phyloP scores from a whole-genome alignment of 2,113 vertebrate species.

The Neomonachus schauinslandi region DNA sequence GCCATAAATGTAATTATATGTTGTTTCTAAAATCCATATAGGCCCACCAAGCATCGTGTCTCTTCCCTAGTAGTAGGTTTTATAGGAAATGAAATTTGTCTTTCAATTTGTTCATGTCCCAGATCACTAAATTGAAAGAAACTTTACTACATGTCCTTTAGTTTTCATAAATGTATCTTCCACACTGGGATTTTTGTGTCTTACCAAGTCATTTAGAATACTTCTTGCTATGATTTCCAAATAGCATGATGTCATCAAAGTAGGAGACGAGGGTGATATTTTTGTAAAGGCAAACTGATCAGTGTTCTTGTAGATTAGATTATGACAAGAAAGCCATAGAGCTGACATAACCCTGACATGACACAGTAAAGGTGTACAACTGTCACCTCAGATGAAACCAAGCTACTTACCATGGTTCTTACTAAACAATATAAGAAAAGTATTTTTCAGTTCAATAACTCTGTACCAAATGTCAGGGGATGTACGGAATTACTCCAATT shows the following conservation, averaged over 20 bases:
- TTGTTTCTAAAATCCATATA: constrained; percentile 37
- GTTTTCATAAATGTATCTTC: constrained; percentile 26
- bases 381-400: background rate
- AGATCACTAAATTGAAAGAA: background rate
- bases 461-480: background rate
- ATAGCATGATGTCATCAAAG: background rate
- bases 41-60: background rate
- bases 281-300: background rate
- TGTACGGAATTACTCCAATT: constrained; percentile 14
- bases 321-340: background rate
- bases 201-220: background rate
- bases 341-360: background rate
- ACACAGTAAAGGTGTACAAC: background rate
- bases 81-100: background rate
- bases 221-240: background rate
- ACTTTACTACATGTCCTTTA: background rate
- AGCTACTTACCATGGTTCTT: background rate
- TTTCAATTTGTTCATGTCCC: background rate
- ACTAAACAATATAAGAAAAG: background rate
- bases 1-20: background rate
- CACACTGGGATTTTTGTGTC: background rate
- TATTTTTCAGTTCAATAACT: constrained; percentile 31
- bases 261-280: background rate
- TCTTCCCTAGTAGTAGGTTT: background rate
- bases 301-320: background rate